Evolutionary conservation across 2,113 vertebrate species (phyloP).

Genomic region (Urocynchramus pylzowi): DNA sequence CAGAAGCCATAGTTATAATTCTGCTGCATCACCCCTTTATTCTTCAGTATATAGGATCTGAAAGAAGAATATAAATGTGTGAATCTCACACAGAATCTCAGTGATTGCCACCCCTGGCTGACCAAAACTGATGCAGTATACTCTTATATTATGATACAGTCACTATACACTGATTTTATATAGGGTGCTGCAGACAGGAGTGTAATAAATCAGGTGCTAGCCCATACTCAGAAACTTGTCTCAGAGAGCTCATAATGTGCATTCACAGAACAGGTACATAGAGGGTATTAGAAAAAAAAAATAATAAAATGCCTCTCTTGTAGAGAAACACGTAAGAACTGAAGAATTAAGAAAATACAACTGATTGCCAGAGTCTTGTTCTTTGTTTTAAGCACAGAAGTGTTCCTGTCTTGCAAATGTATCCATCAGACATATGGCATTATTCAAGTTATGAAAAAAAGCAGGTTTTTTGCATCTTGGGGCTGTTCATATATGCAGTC

Average conservation of each 20-base stretch:
- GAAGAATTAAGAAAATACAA: background rate
- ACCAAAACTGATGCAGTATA: background rate
- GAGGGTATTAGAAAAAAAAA: background rate
- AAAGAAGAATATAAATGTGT: background rate
- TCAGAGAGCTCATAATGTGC: background rate
- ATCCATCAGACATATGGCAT: background rate
- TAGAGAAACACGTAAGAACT: background rate
- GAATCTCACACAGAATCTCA: background rate
- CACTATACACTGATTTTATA: background rate
- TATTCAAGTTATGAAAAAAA: background rate
- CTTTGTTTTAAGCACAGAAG: background rate
- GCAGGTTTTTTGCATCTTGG: background rate
- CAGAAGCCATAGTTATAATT: background rate
- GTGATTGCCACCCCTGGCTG: background rate
- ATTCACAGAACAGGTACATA: background rate
- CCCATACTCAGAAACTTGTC: background rate
- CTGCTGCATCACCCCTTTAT: background rate
- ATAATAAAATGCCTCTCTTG: background rate
- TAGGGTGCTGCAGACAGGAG: background rate
- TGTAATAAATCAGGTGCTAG: background rate
- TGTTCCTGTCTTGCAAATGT: background rate
- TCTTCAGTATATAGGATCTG: background rate
- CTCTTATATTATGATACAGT: background rate
- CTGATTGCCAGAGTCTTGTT: background rate
- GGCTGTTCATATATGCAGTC: background rate